These are phyloP conservation scores for Perodicticus potto DNA, from an alignment of 2,797 vertebrate genomes.

Conservation along the genomic window DNA sequence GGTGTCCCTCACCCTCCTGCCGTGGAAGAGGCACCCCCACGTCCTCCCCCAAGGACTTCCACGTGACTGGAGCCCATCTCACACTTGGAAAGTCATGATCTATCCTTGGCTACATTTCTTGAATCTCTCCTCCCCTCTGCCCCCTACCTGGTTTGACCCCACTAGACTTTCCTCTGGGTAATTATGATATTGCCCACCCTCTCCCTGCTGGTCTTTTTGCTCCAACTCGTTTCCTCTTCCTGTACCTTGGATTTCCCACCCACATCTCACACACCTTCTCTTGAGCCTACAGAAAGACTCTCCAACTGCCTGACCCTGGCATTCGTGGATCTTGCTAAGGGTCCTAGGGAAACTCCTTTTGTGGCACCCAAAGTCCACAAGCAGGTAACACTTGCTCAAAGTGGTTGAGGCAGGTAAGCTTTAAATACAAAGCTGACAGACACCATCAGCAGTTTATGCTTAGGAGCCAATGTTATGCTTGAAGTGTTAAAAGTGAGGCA, in stretches of 20 bases:
- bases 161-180: neutral
- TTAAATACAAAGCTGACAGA: neutral
- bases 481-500: neutral
- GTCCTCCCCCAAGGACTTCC: neutral
- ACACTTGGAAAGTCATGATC: neutral
- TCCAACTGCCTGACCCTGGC: neutral
- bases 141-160: neutral
- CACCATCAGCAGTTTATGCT: neutral
- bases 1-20: neutral
- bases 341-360: neutral
- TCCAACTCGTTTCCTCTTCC: neutral
- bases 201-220: neutral
- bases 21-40: neutral
- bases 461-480: neutral
- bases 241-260: neutral
- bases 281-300: neutral
- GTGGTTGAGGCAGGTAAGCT: neutral
- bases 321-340: neutral
- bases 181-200: neutral
- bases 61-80: neutral
- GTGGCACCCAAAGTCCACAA: neutral
- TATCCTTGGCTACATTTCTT: neutral
- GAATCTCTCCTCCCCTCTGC: neutral
- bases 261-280: neutral
- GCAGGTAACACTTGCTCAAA: neutral